A percentile compares a stretch with the other conserved stretches of the same genome.
Evolutionary conservation across 2,888 invertebrate species (phyloP).

Genomic region (Horisme vitalbata): DNA sequence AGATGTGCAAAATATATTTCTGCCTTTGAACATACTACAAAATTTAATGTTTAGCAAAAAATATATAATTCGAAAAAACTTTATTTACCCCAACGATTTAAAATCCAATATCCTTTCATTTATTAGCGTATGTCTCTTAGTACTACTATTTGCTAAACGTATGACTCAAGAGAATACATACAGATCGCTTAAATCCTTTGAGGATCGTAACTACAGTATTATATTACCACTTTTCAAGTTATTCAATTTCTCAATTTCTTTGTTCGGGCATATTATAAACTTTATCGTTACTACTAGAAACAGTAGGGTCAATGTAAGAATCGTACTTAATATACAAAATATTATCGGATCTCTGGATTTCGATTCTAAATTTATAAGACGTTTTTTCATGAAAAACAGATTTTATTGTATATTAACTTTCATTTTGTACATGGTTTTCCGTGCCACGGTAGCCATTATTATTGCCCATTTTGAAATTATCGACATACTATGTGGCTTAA

Average conservation of each 20-base stretch:
- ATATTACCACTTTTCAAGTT: background rate
- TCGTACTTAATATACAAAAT: background rate
- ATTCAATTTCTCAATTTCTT: background rate
- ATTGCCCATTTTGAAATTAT: background rate
- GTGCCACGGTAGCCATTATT: background rate
- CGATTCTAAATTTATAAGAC: background rate
- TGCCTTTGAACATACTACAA: background rate
- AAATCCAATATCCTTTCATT: background rate
- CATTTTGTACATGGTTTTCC: background rate
- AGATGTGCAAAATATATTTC: background rate
- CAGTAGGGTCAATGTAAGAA: background rate
- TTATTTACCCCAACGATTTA: background rate
- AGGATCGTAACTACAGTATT: too few species aligned
- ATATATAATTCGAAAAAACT: too few species aligned
- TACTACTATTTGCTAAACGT: too few species aligned
- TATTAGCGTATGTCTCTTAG: too few species aligned
- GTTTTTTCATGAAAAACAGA: background rate
- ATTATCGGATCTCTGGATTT: background rate
- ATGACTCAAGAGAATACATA: too few species aligned
- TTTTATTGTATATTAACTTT: background rate
- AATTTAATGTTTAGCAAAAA: too few species aligned
- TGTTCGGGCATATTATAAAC: background rate
- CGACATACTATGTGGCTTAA: background rate
- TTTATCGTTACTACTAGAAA: background rate
- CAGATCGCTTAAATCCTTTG: too few species aligned